Conservation (phyloP, 2,888 invertebrate species). For the Agapetus fuscipes region DNA sequence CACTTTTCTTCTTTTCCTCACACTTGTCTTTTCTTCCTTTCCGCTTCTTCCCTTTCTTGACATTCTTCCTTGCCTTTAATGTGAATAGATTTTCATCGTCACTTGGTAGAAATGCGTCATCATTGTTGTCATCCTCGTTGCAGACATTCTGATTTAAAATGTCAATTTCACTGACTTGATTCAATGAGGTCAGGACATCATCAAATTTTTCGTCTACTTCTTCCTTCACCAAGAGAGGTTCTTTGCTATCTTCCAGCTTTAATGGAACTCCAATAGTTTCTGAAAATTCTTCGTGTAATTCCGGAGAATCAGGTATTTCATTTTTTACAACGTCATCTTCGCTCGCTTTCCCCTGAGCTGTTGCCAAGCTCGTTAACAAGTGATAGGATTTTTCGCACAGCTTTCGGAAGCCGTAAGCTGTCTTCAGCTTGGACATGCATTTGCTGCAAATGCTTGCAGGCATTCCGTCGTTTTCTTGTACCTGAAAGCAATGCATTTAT, state of each 20-base stretch:
- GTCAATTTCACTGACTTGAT: neutral
- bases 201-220: neutral
- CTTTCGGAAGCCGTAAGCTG: constrained; percentile 10
- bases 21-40: constrained; percentile 1
- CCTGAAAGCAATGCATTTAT: constrained; percentile 6
- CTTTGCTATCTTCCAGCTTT: constrained; percentile 4
- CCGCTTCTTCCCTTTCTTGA: constrained; percentile 2
- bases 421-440: constrained; percentile 13
- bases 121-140: neutral
- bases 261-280: neutral
- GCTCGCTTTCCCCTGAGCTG: neutral
- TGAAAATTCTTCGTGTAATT: neutral
- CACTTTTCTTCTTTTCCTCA: neutral
- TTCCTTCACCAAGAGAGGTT: neutral
- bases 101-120: neutral
- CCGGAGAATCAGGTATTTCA: neutral
- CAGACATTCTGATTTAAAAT: neutral
- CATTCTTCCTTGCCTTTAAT: neutral
- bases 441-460: constrained; percentile 12
- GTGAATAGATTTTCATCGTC: constrained; percentile 1
- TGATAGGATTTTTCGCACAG: constrained; percentile 12
- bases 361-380: constrained; percentile 1
- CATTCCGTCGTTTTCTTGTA: constrained; percentile 10
- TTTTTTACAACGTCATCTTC: neutral
- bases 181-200: neutral